phyloP scores from a whole-genome alignment of 2,113 vertebrate genomes.

The Anolis carolinensis region DNA sequence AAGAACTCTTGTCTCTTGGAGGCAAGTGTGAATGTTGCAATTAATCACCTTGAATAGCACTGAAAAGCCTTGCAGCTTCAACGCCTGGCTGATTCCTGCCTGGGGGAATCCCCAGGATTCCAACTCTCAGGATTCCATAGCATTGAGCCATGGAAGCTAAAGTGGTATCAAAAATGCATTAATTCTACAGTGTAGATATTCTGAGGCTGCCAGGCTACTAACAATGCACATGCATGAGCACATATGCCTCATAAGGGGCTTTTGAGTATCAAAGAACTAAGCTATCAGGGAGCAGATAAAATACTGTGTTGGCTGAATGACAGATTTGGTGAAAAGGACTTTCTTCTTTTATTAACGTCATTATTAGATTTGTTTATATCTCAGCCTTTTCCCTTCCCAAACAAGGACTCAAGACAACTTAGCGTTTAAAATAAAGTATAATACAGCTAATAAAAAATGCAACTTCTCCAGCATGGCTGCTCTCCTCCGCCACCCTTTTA shows the following conservation, averaged over 20 bases:
- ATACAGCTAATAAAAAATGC: background rate
- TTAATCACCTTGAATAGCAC: too few species aligned
- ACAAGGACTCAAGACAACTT: too few species aligned
- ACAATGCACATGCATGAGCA: background rate
- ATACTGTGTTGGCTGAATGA: background rate
- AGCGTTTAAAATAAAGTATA: too few species aligned
- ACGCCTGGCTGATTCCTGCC: too few species aligned
- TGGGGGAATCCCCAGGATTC: background rate
- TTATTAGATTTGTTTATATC: background rate
- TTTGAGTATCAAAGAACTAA: too few species aligned
- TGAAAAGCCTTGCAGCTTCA: too few species aligned
- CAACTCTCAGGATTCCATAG: background rate
- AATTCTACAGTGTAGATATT: background rate
- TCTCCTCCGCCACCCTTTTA: background rate
- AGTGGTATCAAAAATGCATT: too few species aligned
- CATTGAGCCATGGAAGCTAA: too few species aligned
- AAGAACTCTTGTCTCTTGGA: too few species aligned
- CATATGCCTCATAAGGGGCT: too few species aligned
- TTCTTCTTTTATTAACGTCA: background rate
- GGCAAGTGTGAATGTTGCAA: too few species aligned
- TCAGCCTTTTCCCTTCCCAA: background rate
- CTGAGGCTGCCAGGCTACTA: background rate
- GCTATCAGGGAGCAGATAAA: background rate
- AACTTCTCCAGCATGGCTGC: background rate
- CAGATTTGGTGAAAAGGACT: background rate